Evolutionary conservation across 2,797 vertebrate genomes (phyloP).

Genomic region (Diplodus puntazzo): DNA sequence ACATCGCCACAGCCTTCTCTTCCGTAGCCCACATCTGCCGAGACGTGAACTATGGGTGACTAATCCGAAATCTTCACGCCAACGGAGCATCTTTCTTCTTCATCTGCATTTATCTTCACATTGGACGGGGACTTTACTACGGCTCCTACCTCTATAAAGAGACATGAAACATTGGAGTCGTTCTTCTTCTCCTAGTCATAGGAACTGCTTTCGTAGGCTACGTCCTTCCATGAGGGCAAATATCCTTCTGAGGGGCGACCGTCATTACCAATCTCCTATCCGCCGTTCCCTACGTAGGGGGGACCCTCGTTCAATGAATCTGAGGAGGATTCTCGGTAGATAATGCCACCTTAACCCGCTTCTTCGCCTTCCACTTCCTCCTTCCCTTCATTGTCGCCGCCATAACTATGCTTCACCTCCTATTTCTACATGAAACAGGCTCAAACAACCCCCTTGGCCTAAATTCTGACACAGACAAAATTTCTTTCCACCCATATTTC

Average conservation of each 20-base stretch:
- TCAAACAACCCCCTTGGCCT: conserved; percentile 63
- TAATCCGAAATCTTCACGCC: conserved; percentile 33
- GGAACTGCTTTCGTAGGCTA: conserved; percentile 76
- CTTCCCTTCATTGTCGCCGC: conserved; percentile 23
- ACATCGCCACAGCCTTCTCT: conserved; percentile 51
- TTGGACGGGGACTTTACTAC: conserved; percentile 47
- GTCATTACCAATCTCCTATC: conserved; percentile 63
- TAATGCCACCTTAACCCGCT: conserved; percentile 63
- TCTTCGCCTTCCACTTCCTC: conserved; percentile 70
- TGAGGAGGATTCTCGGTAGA: conserved; percentile 77
- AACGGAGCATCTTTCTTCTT: conserved; percentile 77
- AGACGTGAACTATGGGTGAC: conserved; percentile 67
- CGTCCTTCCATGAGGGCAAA: conserved; percentile 63
- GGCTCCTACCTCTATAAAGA: conserved; percentile 61
- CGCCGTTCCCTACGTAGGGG: neutral
- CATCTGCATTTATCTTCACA: conserved; percentile 60
- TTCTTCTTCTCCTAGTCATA: conserved; percentile 21
- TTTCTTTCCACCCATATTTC: conserved; percentile 72
- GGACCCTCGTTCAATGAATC: neutral
- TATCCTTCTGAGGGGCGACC: conserved; percentile 73
- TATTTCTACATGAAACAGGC: conserved; percentile 58
- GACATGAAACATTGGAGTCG: conserved; percentile 59
- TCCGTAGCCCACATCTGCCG: conserved; percentile 56
- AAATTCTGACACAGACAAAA: conserved; percentile 46
- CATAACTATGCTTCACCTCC: accelerated